Conservation (phyloP, 2,888 invertebrate species). For the Microplitis deprimator region DNA sequence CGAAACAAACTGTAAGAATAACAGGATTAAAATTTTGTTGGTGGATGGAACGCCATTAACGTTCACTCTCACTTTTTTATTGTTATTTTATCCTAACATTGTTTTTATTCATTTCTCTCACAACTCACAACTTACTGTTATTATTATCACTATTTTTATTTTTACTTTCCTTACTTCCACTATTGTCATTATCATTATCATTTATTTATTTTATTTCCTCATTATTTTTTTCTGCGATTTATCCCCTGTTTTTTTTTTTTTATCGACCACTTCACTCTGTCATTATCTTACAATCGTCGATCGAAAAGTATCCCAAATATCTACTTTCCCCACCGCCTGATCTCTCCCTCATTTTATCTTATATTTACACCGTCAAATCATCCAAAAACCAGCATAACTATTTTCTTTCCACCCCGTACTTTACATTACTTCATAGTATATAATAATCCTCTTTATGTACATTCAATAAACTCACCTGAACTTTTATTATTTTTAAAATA, state of each 20-base stretch:
- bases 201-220: slow-evolving; percentile 35
- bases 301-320: slow-evolving; percentile 15
- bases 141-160: slow-evolving; percentile 42
- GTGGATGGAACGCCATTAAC: slow-evolving; percentile 60
- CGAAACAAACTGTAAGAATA: slow-evolving; percentile 47
- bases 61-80: slow-evolving; percentile 15
- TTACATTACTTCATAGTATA: neutral
- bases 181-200: slow-evolving; percentile 46
- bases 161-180: slow-evolving; percentile 51
- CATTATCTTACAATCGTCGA: slow-evolving; percentile 45
- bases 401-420: neutral
- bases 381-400: neutral
- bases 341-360: neutral
- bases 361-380: neutral
- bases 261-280: slow-evolving; percentile 37
- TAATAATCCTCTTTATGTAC: neutral
- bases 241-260: slow-evolving; percentile 27
- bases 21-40: slow-evolving; percentile 49
- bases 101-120: slow-evolving; percentile 49
- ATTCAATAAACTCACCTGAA: neutral
- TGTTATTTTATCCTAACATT: slow-evolving; percentile 1
- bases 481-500: neutral
- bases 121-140: slow-evolving; percentile 35
- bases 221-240: slow-evolving; percentile 50
- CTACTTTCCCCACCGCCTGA: neutral